Evolutionary conservation across 2,888 invertebrate genomes (phyloP).

Genomic region (Linnaemya tessellans): DNA sequence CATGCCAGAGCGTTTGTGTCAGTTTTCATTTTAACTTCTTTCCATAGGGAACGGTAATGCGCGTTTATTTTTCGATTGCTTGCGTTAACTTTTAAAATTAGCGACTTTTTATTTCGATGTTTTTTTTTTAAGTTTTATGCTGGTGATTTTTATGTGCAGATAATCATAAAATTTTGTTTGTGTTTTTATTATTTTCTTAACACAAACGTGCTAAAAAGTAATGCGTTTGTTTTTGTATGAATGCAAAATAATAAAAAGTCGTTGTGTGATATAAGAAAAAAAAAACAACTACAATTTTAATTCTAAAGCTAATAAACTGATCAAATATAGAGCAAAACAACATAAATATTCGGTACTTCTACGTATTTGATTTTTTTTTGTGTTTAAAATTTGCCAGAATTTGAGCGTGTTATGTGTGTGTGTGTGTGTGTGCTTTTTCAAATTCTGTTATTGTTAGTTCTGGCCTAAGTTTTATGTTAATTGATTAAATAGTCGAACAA

Average conservation of each 20-base stretch:
- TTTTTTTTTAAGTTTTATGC: slow-evolving; percentile 11
- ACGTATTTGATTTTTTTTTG: slow-evolving; percentile 10
- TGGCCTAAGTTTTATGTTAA: slow-evolving; percentile 41
- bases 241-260: slow-evolving; percentile 10
- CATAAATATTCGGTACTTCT: slow-evolving; percentile 25
- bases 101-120: slow-evolving; percentile 16
- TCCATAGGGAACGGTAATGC: slow-evolving; percentile 44
- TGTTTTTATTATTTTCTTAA: slow-evolving; percentile 9
- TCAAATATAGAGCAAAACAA: slow-evolving; percentile 24
- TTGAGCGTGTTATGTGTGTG: neutral
- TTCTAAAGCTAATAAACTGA: slow-evolving; percentile 43
- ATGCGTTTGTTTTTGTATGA: slow-evolving; percentile 16
- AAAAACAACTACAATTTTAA: slow-evolving; percentile 27
- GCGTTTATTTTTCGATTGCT: slow-evolving; percentile 31
- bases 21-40: slow-evolving; percentile 64
- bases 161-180: slow-evolving; percentile 14
- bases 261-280: slow-evolving; percentile 35
- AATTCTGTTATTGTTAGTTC: slow-evolving; percentile 27
- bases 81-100: slow-evolving; percentile 31
- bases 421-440: neutral
- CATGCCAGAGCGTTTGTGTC: slow-evolving; percentile 50
- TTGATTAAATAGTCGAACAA: slow-evolving; percentile 42
- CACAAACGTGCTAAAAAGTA: slow-evolving; percentile 43
- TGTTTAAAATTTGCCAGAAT: no score
- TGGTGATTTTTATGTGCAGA: slow-evolving; percentile 1